These are phyloP conservation scores for Ectemnius continuus DNA, from an alignment of 2,888 invertebrate genomes.

Conservation along the genomic window DNA sequence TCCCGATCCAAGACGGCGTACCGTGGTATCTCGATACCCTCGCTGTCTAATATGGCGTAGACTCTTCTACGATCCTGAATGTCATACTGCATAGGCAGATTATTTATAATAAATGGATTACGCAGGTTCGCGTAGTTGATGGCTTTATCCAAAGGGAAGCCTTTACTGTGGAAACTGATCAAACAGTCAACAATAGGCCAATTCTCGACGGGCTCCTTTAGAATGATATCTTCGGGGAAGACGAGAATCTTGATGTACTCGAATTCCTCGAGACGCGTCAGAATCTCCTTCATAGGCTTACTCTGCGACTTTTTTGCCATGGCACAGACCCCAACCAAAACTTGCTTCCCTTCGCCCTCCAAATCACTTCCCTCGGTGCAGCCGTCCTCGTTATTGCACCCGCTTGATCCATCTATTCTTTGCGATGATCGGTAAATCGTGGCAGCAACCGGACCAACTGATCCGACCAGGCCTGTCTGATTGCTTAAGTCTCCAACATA, in stretches of 20 bases:
- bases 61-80: conserved; percentile 97
- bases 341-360: conserved; percentile 88
- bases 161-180: conserved; percentile 98
- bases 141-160: conserved; percentile 98
- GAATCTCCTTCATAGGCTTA: conserved; percentile 99
- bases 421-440: conserved; percentile 73
- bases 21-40: conserved; percentile 98
- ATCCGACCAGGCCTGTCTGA: too few species aligned
- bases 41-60: conserved; percentile 94
- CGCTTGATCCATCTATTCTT: conserved; percentile 81
- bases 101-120: conserved; percentile 98
- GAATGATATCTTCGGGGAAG: conserved; percentile 97
- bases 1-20: conserved; percentile 98
- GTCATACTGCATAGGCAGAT: conserved; percentile 98
- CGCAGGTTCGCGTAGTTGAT: conserved; percentile 96
- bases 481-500: conserved; percentile 75
- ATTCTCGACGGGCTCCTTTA: conserved; percentile 96
- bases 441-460: conserved; percentile 58
- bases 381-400: conserved; percentile 83
- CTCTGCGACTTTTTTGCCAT: conserved; percentile 99
- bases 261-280: conserved; percentile 96
- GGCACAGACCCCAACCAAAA: conserved; percentile 98
- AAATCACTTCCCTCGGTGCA: conserved; percentile 78
- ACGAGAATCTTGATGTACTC: conserved; percentile 97
- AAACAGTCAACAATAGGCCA: conserved; percentile 99